These are phyloP conservation scores for Bellardia bayeri DNA, from an alignment of 2,888 invertebrate species.

Conservation along the genomic window DNA sequence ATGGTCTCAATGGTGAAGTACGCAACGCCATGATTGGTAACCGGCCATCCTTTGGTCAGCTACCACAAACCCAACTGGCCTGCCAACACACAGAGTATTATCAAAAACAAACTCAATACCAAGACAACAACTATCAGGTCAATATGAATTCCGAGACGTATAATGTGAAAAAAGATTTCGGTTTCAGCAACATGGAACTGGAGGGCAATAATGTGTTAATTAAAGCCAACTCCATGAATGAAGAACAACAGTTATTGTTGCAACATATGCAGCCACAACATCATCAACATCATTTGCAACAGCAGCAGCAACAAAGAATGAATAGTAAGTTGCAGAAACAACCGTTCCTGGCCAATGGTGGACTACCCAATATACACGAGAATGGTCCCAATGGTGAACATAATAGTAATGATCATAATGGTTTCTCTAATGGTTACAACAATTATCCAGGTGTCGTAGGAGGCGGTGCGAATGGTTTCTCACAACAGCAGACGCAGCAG, in stretches of 20 bases:
- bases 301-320: conserved; percentile 82
- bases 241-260: conserved; percentile 80
- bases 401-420: conserved; percentile 74
- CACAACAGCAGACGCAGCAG: conserved; percentile 73
- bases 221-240: conserved; percentile 76
- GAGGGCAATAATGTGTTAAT: conserved; percentile 76
- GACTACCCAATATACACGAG: conserved; percentile 83
- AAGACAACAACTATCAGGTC: conserved; percentile 80
- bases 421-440: conserved; percentile 68
- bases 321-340: conserved; percentile 82
- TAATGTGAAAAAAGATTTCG: conserved; percentile 82
- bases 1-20: conserved; percentile 84
- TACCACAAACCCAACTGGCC: conserved; percentile 85
- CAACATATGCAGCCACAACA: conserved; percentile 79
- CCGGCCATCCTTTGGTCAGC: conserved; percentile 82
- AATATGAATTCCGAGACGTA: conserved; percentile 83
- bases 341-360: conserved; percentile 82
- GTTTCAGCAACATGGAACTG: conserved; percentile 71
- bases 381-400: conserved; percentile 78
- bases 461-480: conserved; percentile 66
- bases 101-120: conserved; percentile 82
- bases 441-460: conserved; percentile 72
- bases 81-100: conserved; percentile 82
- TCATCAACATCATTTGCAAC: conserved; percentile 81
- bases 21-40: conserved; percentile 82